Evolutionary conservation across 2,113 vertebrate genomes (phyloP).

Genomic region (Elachura formosa): DNA sequence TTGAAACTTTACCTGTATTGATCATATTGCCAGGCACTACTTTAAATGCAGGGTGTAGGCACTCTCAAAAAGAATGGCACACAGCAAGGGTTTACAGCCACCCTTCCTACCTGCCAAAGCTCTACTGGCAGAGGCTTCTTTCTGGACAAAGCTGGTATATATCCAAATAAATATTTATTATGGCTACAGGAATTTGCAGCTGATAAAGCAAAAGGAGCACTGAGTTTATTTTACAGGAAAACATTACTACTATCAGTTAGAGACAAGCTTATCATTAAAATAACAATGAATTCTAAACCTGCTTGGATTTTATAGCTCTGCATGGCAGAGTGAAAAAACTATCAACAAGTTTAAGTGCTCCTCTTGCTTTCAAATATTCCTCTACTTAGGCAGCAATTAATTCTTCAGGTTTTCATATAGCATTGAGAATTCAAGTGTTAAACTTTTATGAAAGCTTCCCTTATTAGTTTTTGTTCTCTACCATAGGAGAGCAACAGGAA

Average conservation of each 20-base stretch:
- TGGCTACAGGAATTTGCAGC: background rate
- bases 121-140: background rate
- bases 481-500: background rate
- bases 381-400: background rate
- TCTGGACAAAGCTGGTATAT: background rate
- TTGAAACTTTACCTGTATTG: conserved; percentile 35
- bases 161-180: background rate
- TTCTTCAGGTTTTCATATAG: background rate
- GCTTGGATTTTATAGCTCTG: background rate
- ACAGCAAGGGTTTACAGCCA: background rate
- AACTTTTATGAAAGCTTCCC: background rate
- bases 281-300: background rate
- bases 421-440: background rate
- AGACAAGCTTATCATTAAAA: background rate
- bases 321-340: too few relatives aligned
- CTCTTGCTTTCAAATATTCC: background rate
- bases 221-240: background rate
- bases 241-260: background rate
- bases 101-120: background rate
- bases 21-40: background rate
- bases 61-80: background rate
- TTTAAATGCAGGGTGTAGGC: background rate
- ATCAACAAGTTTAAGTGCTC: background rate
- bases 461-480: background rate
- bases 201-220: background rate